Base-by-base conservation (phyloP, 2,888 invertebrate genomes). In the Heliconius ismenius region DNA sequence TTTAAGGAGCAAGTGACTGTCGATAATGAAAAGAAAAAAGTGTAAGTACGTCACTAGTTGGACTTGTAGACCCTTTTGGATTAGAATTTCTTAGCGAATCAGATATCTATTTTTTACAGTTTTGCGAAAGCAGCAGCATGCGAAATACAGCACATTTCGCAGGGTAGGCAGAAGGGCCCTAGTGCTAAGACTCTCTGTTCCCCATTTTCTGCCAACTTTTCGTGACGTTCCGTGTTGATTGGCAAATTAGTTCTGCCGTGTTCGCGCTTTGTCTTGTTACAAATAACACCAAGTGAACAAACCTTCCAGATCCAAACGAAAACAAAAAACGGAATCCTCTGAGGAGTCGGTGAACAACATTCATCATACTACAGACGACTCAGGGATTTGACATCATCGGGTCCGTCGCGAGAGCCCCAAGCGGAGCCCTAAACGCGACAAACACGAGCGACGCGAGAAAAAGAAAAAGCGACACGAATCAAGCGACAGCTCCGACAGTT, bases 351-450 rank as follows among this genome's bases (percentile, higher is more conserved):
- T 90, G n/a, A 92, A 93, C 78, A 91, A 93, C 82, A 86, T 91
- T 73, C 93, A 93, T 3, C 94, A 93, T 73, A 94, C 94, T 3
- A 94, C 94, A 0, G 94, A 94, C 77, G 94, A 94, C 70, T 94
- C 94, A 36, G 94, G 94, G 74, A 94, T 94, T 91, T 94, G 94
- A 94, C 94, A 94, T 90, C 92, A 93, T 78, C 88, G 92, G 60
- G 88, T 92, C 78, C 88, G 92, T 73, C 88, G 92, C 81, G 92
- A 91, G 32, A 92, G 92, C 84, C 92, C 91, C 3, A 88, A 83
- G 78, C 84, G 81, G 73, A 83, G 84, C 73, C 70, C 87, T 73
- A 85, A 83, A 77, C 84, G 81, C 72, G 83, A 84, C 73, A 87
- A 87, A 79, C 83, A 86, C 64, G 86, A 84, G 58, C 88, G 83